Conservation (phyloP, 2,797 vertebrate species). For the Bovichtus variegatus region DNA sequence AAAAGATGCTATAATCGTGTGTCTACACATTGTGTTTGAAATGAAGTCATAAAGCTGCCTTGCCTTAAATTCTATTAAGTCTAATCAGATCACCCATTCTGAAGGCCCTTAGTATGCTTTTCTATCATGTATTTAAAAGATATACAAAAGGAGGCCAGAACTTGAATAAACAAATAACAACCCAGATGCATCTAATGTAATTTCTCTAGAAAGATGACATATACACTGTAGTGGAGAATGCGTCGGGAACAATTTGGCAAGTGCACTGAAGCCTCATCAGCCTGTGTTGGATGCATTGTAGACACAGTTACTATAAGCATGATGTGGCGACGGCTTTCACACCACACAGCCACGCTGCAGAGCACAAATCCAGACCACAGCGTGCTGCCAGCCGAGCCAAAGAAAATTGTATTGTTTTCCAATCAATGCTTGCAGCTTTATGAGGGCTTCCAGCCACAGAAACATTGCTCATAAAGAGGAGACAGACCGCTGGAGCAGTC, state of each 20-base stretch:
- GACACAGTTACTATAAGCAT: slow-evolving; percentile 8
- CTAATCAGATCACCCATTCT: neutral
- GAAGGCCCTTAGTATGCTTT: neutral
- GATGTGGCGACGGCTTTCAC: slow-evolving; percentile 31
- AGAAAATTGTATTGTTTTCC: slow-evolving; percentile 70
- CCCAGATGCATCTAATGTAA: neutral
- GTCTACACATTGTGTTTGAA: neutral
- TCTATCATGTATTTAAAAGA: neutral
- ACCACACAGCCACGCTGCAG: slow-evolving; percentile 28
- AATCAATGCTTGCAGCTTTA: slow-evolving; percentile 66
- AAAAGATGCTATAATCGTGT: neutral
- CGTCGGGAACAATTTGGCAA: neutral
- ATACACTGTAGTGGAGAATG: neutral
- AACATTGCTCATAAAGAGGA: slow-evolving; percentile 55
- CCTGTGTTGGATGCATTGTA: slow-evolving; percentile 15
- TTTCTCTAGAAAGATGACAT: neutral
- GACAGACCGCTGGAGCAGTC: slow-evolving; percentile 46
- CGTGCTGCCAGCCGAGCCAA: slow-evolving; percentile 44
- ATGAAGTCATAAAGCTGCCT: no score
- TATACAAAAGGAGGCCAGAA: slow-evolving; percentile 14
- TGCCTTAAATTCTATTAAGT: neutral
- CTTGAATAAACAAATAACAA: slow-evolving; percentile 16
- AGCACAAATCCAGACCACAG: slow-evolving; percentile 56
- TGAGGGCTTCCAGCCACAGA: slow-evolving; percentile 59
- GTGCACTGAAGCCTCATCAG: slow-evolving; percentile 8